phyloP scores from a whole-genome alignment of 2,113 vertebrate genomes.

The Cynoglossus semilaevis region DNA sequence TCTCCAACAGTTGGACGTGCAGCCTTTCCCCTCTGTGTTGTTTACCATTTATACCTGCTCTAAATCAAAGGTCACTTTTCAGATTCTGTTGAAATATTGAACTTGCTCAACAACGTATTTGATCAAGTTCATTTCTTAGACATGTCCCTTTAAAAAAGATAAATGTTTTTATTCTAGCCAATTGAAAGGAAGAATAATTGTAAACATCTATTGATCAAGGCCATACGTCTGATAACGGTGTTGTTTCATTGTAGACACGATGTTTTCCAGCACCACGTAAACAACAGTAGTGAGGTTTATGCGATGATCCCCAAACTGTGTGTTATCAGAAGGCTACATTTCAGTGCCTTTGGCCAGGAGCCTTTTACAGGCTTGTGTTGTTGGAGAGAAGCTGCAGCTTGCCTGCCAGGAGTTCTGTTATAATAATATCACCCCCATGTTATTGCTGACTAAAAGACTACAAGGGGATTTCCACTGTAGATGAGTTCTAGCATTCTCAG shows the following conservation, averaged over 20 bases:
- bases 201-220: neutral
- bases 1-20: neutral
- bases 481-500: conserved; percentile 28
- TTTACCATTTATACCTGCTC: neutral
- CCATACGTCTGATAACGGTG: neutral
- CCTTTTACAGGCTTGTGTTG: conserved; percentile 35
- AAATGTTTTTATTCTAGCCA: too few relatives aligned
- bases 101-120: too few relatives aligned
- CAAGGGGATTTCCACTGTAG: conserved; percentile 53
- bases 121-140: too few relatives aligned
- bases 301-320: neutral
- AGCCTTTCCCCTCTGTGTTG: neutral
- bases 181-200: neutral
- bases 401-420: conserved; percentile 40
- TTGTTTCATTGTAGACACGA: neutral
- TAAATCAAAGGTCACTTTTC: conserved; percentile 14
- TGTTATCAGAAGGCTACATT: conserved; percentile 9
- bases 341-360: conserved; percentile 20
- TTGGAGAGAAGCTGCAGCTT: conserved; percentile 37
- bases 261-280: conserved; percentile 4
- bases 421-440: conserved; percentile 47
- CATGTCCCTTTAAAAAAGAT: too few relatives aligned
- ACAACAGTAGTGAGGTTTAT: neutral
- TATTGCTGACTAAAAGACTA: conserved; percentile 21
- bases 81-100: neutral